Base-by-base conservation (phyloP, 2,113 vertebrate genomes). In the Takifugu flavidus region DNA sequence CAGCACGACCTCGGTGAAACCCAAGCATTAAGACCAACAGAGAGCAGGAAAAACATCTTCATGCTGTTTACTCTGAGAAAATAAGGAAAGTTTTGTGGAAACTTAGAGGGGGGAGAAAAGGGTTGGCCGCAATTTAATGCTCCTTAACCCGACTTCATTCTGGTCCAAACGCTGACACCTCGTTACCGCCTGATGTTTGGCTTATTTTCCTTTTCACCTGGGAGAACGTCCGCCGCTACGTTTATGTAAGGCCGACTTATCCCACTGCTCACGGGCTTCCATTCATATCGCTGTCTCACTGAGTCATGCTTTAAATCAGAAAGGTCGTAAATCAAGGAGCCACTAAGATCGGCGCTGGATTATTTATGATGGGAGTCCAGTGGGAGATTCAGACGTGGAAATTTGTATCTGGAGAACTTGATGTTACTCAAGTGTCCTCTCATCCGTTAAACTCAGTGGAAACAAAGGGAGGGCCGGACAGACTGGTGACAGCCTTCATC, bases 401-500 rank as follows among this genome's bases (percentile, higher is more conserved):
- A 79, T 78, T 59, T 51, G 57, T 56, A 50, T 53, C 39, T 59
- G 74, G 77, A 74, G 67, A 65, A 70, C 73, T 39, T 81, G 65
- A 64, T 63, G 61, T 57, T 63, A 61, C 53, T 31, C 25, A 29
- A 67, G 2, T 0, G 6, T 53, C 31, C 14, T 56, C 66, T 56
- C 55, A 45, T 67, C 49, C 51, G 58, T 54, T 56, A 26, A 76
- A 81, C 68, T 80, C 25, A 74, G 65, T 70, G 63, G 49, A 82
- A 80, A 70, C 49, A 62, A 25, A 62, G 53, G n/a, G 45, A 70
- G 67, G 13, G 53, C 29, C 53, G 52, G 61, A 76, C 70, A 80
- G 82, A 85, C 52, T 67, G 64, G 74, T 43, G 81, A 82, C 76
- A 81, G 83, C 72, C 5, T 47, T 55, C 65, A 53, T 63, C 56